Conservation (phyloP, 2,113 vertebrate species). For the Oxygymnocypris stewartii region DNA sequence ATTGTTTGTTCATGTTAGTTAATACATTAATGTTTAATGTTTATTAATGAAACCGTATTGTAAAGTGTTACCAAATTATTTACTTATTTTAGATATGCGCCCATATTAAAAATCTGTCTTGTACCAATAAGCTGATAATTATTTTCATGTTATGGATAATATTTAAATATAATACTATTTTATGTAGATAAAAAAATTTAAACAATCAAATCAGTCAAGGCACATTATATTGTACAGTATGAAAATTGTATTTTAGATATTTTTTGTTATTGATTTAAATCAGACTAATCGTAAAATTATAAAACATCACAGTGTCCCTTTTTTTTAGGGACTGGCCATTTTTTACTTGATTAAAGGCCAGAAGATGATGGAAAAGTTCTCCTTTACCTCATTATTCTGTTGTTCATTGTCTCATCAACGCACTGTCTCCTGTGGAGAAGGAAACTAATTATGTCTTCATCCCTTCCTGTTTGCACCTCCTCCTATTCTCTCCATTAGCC, state of each 20-base stretch:
- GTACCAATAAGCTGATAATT: background rate
- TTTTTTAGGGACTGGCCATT: conserved; percentile 54
- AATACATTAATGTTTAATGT: no score
- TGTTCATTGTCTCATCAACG: conserved; percentile 76
- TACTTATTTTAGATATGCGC: background rate
- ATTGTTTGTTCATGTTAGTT: no score
- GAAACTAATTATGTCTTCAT: conserved; percentile 79
- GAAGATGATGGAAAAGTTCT: conserved; percentile 69
- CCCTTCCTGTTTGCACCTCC: conserved; percentile 67
- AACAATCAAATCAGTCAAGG: background rate
- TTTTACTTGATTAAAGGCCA: conserved; percentile 61
- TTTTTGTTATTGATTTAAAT: no score
- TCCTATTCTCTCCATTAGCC: conserved; percentile 72
- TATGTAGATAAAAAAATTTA: background rate
- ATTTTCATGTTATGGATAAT: background rate
- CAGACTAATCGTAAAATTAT: background rate
- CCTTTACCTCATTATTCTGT: conserved; percentile 57
- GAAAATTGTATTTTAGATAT: background rate
- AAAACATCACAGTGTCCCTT: background rate
- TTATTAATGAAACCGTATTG: no score
- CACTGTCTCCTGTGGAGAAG: conserved; percentile 74
- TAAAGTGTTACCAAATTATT: no score
- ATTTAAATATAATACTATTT: background rate
- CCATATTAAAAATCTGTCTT: no score
- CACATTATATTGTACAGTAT: background rate